phyloP scores from a whole-genome alignment of 2,797 vertebrate species.

The Agapornis canus region DNA sequence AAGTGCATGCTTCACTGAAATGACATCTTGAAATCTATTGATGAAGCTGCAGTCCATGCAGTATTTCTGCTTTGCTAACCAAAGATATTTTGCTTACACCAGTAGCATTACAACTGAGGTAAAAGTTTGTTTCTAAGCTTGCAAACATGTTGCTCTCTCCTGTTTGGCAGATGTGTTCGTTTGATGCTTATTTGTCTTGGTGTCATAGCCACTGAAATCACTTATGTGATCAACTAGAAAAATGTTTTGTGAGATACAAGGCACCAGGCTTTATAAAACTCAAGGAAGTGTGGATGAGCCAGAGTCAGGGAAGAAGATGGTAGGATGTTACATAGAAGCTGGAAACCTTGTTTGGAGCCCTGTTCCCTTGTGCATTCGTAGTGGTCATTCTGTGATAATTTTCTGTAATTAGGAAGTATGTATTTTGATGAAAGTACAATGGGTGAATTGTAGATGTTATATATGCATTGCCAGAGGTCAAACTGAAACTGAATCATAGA shows the following conservation, averaged over 20 bases:
- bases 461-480: not conserved
- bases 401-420: not conserved
- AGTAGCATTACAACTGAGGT: not conserved
- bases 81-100: not conserved
- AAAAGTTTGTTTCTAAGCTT: not conserved
- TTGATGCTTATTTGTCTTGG: not conserved
- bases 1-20: not conserved
- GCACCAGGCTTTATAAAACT: not conserved
- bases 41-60: not conserved
- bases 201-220: not conserved
- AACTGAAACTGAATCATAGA: not conserved
- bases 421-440: not conserved
- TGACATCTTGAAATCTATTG: not conserved
- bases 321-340: not conserved
- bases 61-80: not conserved
- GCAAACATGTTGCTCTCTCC: not conserved
- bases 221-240: fast-evolving
- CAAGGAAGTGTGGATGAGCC: not conserved
- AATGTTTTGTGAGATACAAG: not conserved
- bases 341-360: not conserved
- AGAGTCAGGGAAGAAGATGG: not conserved
- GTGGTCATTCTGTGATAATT: not conserved
- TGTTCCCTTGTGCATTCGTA: not conserved
- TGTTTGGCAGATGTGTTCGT: not conserved
- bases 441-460: not conserved